Evolutionary conservation across 2,888 invertebrate genomes (phyloP).

Genomic region (Pecten maximus): DNA sequence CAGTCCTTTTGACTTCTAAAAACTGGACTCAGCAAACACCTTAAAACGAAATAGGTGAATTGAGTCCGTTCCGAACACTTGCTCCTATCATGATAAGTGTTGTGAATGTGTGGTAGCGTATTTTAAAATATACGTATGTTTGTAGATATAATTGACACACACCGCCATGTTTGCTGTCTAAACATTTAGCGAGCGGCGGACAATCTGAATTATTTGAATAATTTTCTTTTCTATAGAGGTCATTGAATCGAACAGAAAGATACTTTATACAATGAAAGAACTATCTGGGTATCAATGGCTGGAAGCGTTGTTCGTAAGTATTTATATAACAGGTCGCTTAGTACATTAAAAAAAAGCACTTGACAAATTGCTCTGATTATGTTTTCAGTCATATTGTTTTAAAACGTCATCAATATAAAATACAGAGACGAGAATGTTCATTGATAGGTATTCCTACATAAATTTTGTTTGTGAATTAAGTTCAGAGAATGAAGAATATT

Average conservation of each 20-base stretch:
- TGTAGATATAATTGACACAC: background rate
- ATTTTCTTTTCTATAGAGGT: background rate
- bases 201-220: background rate
- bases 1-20: background rate
- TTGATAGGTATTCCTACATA: too few relatives aligned
- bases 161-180: constrained; percentile 15
- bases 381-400: background rate
- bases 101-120: background rate
- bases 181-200: background rate
- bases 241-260: background rate
- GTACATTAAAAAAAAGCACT: background rate
- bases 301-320: background rate
- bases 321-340: background rate
- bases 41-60: background rate
- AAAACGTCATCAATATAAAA: background rate
- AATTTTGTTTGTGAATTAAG: too few relatives aligned
- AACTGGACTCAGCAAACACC: background rate
- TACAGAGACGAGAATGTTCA: too few relatives aligned
- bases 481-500: too few relatives aligned
- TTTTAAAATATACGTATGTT: background rate
- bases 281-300: background rate
- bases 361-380: background rate
- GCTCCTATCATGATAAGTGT: background rate
- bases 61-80: background rate
- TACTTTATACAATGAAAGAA: background rate